phyloP scores from a whole-genome alignment of 2,113 vertebrate genomes.

The Empidonax alnorum region DNA sequence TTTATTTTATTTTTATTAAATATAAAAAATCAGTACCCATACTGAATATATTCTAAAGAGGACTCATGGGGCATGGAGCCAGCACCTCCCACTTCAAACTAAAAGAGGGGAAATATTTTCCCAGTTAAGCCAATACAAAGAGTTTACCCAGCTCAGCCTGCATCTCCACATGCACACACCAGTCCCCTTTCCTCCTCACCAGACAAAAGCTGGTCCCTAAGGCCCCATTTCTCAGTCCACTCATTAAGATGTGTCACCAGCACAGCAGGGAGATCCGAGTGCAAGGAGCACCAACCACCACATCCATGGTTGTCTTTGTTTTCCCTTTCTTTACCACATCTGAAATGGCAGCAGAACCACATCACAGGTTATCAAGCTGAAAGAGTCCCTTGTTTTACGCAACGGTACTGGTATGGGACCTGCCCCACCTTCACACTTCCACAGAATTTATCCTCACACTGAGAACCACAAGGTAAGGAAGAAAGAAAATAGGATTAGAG shows the following conservation, averaged over 20 bases:
- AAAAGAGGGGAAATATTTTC: not conserved
- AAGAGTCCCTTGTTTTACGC: too few relatives aligned
- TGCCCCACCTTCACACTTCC: not conserved
- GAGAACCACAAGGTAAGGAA: not conserved
- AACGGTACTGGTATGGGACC: not conserved
- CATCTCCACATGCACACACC: fast-evolving
- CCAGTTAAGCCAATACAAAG: not conserved
- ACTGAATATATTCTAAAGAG: not conserved
- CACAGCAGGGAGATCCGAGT: fast-evolving
- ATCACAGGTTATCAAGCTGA: fast-evolving
- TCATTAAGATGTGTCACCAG: fast-evolving
- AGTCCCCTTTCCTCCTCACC: not conserved
- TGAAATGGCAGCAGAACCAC: fast-evolving
- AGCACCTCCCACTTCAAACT: not conserved
- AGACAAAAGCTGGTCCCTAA: not conserved
- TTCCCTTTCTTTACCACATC: not conserved
- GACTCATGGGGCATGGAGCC: not conserved
- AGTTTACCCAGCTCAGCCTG: not conserved
- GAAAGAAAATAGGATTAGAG: not conserved
- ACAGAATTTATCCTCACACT: not conserved
- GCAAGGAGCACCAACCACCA: not conserved
- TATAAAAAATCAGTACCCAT: not conserved
- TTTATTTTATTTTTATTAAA: not conserved
- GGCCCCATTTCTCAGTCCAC: not conserved
- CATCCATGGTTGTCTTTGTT: not conserved